Conservation (phyloP, 2,888 invertebrate genomes). For the Carcina quercana region DNA sequence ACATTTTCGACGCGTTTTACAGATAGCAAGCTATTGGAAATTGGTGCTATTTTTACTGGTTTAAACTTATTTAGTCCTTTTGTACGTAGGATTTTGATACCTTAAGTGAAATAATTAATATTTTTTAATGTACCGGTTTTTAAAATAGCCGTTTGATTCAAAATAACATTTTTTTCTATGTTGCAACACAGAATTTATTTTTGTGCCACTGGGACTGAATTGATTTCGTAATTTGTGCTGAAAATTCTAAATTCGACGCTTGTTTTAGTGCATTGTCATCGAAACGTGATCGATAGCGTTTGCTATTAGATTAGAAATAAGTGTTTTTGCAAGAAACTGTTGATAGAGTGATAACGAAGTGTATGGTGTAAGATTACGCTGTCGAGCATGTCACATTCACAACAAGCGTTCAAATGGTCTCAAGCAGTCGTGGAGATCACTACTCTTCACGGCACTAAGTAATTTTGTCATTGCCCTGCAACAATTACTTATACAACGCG, state of each 20-base stretch:
- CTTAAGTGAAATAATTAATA: not conserved
- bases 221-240: conserved; percentile 18
- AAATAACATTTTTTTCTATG: conserved; percentile 16
- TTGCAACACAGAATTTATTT: conserved; percentile 35
- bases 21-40: too few relatives aligned
- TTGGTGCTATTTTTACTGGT: too few relatives aligned
- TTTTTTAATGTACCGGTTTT: not conserved
- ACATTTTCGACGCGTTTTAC: too few relatives aligned
- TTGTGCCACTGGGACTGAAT: conserved; percentile 26
- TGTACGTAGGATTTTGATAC: too few relatives aligned
- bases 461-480: not conserved
- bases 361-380: conserved; percentile 26
- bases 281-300: not conserved
- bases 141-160: conserved; percentile 1
- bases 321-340: conserved; percentile 8
- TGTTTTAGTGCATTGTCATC: conserved; percentile 12
- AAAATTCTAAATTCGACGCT: conserved; percentile 16
- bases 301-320: conserved; percentile 1
- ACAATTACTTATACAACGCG: not conserved
- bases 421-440: conserved; percentile 50
- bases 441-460: conserved; percentile 28
- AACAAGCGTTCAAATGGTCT: conserved; percentile 44
- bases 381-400: conserved; percentile 41
- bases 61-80: too few relatives aligned
- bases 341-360: conserved; percentile 30